Evolutionary conservation across 2,113 vertebrate species (phyloP).

Genomic region (Rhagologus leucostigma): DNA sequence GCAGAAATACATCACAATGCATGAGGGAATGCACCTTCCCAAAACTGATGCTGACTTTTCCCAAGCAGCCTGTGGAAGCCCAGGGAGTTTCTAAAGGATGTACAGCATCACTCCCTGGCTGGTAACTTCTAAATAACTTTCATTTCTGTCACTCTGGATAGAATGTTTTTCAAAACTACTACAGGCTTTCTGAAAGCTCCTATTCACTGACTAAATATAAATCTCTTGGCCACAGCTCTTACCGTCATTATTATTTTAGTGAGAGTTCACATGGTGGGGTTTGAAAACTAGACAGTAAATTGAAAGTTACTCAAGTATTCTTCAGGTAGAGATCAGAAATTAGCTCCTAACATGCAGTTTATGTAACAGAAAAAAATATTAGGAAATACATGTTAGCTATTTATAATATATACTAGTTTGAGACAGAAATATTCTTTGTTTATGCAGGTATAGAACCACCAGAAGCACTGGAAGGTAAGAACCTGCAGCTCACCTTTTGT

Average conservation of each 20-base stretch:
- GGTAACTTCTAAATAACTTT: background rate
- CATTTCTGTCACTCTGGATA: background rate
- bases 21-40: background rate
- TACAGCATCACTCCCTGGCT: background rate
- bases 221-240: background rate
- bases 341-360: background rate
- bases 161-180: background rate
- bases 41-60: background rate
- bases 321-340: background rate
- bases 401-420: background rate
- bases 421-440: background rate
- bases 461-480: background rate
- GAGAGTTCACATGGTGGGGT: background rate
- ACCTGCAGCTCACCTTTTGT: background rate
- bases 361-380: background rate
- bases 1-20: background rate
- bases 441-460: background rate
- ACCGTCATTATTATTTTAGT: background rate
- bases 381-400: background rate
- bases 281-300: background rate
- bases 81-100: background rate
- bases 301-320: background rate
- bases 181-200: background rate
- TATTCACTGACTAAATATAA: background rate
- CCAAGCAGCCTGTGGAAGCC: background rate